Evolutionary conservation across 2,888 invertebrate species (phyloP).

Genomic region (Lycaena phlaeas): DNA sequence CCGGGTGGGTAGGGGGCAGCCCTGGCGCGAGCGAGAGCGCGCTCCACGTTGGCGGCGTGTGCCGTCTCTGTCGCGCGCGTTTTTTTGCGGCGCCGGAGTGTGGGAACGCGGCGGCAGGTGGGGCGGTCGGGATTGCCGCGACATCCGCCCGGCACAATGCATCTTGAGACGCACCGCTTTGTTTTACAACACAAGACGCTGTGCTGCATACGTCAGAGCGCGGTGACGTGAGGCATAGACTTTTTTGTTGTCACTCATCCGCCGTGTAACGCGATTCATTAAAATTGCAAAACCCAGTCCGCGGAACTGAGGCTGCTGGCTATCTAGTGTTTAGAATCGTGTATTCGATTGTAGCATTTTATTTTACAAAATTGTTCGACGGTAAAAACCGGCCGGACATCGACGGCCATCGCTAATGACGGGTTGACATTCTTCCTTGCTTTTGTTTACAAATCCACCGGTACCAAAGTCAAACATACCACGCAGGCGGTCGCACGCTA

Average conservation of each 20-base stretch:
- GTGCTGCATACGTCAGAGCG: slow-evolving; percentile 54
- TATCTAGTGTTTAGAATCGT: not conserved
- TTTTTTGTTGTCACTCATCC: slow-evolving; percentile 21
- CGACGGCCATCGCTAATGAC: slow-evolving; percentile 29
- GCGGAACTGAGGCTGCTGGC: slow-evolving; percentile 20
- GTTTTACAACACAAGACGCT: slow-evolving; percentile 49
- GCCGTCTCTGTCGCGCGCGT: slow-evolving; percentile 52
- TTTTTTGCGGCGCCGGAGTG: slow-evolving; percentile 72
- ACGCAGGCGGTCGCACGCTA: slow-evolving; percentile 28
- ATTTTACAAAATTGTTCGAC: slow-evolving; percentile 6
- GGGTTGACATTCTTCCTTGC: slow-evolving; percentile 25
- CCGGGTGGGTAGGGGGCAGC: slow-evolving; percentile 37
- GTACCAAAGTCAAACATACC: slow-evolving; percentile 28
- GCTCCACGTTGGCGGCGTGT: slow-evolving; percentile 34
- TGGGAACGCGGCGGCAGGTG: slow-evolving; percentile 72
- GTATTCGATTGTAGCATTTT: not conserved
- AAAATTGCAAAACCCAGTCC: slow-evolving; percentile 20
- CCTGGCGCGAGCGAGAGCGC: slow-evolving; percentile 50
- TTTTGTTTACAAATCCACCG: slow-evolving; percentile 48
- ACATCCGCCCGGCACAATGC: slow-evolving; percentile 71
- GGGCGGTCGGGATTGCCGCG: slow-evolving; percentile 71
- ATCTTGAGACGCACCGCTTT: slow-evolving; percentile 43
- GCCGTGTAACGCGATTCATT: slow-evolving; percentile 18
- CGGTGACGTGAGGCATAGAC: slow-evolving; percentile 39
- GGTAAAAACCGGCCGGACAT: slow-evolving; percentile 21